Evolutionary conservation across 92 coral and sea anemone species (phyloP).

Genomic region (Porites rus): DNA sequence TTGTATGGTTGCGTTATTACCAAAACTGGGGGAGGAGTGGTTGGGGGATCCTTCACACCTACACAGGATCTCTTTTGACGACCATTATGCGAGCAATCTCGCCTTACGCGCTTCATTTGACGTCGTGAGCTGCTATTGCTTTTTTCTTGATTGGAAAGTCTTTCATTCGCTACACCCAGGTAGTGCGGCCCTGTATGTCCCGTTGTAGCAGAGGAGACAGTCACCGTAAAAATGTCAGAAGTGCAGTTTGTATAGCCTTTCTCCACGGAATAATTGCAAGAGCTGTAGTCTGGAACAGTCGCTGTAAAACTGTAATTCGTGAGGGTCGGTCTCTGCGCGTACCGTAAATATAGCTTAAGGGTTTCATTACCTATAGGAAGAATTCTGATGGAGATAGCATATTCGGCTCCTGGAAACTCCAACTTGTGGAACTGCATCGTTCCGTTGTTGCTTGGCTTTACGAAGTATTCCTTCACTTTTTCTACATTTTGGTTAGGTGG

Average conservation of each 20-base stretch:
- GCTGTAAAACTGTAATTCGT: slow-evolving; percentile 65
- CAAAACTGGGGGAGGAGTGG: slow-evolving; percentile 70
- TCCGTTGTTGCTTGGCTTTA: slow-evolving; percentile 76
- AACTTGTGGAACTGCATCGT: slow-evolving; percentile 78
- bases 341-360: slow-evolving; percentile 74
- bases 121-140: background rate
- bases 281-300: slow-evolving; percentile 68
- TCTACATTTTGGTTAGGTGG: slow-evolving; percentile 2
- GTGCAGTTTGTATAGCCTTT: slow-evolving; percentile 60
- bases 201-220: slow-evolving; percentile 67
- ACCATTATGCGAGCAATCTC: slow-evolving; percentile 70
- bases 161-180: slow-evolving; percentile 59
- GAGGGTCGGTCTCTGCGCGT: slow-evolving; percentile 71
- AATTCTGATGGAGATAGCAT: slow-evolving; percentile 67
- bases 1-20: slow-evolving; percentile 57
- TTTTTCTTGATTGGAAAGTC: background rate
- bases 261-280: slow-evolving; percentile 50
- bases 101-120: slow-evolving; percentile 51
- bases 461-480: slow-evolving; percentile 50
- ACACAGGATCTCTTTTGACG: slow-evolving; percentile 87
- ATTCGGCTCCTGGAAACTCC: slow-evolving; percentile 77
- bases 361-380: slow-evolving; percentile 43
- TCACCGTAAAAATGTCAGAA: slow-evolving; percentile 67
- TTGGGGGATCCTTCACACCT: slow-evolving; percentile 89
- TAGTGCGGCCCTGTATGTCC: slow-evolving; percentile 80